A percentile compares a stretch with the other conserved stretches of the same genome.
Conservation (phyloP, 2,113 vertebrate genomes). For the Aphelocoma coerulescens region DNA sequence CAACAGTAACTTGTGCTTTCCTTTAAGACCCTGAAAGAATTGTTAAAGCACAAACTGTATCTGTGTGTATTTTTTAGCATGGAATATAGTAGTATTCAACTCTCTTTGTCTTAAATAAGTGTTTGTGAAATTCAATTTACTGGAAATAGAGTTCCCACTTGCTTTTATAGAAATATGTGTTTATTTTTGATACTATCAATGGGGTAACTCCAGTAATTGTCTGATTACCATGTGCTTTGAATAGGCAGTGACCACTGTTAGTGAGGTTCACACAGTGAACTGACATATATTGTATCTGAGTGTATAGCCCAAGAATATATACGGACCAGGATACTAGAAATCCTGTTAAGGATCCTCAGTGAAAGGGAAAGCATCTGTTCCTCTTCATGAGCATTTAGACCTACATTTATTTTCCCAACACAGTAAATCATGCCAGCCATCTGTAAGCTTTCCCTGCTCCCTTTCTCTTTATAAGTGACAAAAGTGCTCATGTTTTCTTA, state of each 20-base stretch:
- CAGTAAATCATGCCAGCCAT: neutral
- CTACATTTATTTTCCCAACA: neutral
- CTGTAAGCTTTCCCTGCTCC: neutral
- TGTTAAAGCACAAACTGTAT: neutral
- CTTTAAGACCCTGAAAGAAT: neutral
- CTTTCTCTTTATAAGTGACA: neutral
- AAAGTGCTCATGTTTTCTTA: neutral
- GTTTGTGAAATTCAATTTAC: neutral
- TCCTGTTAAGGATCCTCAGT: neutral
- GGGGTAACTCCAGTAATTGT: neutral
- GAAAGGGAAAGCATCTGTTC: neutral
- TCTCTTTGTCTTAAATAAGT: neutral
- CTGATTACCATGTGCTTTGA: neutral
- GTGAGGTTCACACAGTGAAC: neutral
- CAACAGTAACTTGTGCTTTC: neutral
- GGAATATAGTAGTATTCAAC: neutral
- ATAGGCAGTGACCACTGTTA: neutral
- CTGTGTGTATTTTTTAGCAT: neutral
- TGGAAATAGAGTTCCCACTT: neutral
- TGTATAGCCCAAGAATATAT: neutral
- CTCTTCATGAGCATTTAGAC: neutral
- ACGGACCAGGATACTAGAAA: neutral
- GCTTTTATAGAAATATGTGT: neutral
- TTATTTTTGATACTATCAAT: neutral
- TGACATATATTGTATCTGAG: neutral